Conservation (phyloP, 2,888 invertebrate genomes). For the Conchocele bisecta region DNA sequence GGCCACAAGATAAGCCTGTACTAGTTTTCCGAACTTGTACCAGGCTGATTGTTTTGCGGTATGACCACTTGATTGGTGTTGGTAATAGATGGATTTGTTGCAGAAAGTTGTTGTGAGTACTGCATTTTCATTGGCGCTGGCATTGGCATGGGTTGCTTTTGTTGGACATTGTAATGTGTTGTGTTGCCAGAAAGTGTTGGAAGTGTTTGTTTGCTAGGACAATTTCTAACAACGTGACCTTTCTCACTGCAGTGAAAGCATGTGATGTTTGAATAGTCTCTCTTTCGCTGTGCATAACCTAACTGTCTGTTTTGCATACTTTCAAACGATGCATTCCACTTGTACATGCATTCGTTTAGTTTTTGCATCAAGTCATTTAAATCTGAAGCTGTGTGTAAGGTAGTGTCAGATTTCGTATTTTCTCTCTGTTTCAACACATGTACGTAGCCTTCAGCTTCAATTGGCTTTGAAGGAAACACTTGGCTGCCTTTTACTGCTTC, state of each 20-base stretch:
- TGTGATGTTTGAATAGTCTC: not conserved
- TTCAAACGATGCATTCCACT: not conserved
- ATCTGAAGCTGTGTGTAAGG: not conserved
- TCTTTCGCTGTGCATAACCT: not conserved
- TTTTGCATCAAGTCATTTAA: not conserved
- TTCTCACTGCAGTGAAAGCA: not conserved
- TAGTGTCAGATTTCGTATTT: not conserved
- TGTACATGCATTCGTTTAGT: not conserved
- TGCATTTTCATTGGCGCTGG: no score
- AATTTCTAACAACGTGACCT: not conserved
- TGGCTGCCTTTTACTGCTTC: slow-evolving; percentile 8
- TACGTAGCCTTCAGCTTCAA: not conserved
- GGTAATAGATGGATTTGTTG: no score
- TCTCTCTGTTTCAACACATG: not conserved
- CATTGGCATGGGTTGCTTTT: no score
- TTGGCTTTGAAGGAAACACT: not conserved
- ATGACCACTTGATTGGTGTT: no score
- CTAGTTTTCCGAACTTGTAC: slow-evolving; percentile 2
- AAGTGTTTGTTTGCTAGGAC: not conserved
- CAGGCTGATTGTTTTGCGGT: no score
- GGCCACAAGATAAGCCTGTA: not conserved
- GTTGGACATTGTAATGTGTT: no score
- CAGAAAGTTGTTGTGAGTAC: no score
- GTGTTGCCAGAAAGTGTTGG: no score
- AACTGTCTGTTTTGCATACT: not conserved